Evolutionary conservation across 2,113 vertebrate species (phyloP).

Genomic region (Ictalurus furcatus): DNA sequence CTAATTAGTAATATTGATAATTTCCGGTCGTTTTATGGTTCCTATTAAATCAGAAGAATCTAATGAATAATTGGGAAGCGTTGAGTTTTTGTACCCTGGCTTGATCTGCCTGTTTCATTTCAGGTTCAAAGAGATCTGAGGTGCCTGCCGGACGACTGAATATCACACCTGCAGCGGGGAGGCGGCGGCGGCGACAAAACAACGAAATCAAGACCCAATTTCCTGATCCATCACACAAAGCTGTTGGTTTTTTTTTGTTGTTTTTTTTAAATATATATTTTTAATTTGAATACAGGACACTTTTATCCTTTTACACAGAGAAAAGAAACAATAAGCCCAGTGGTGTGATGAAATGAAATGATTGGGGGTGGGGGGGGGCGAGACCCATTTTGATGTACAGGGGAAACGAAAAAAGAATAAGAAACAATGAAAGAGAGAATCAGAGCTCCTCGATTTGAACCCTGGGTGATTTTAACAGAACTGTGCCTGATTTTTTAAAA

Average conservation of each 20-base stretch:
- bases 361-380: not conserved
- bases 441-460: slow-evolving; percentile 40
- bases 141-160: not conserved
- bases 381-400: not conserved
- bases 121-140: slow-evolving; percentile 76
- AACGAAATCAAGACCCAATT: slow-evolving; percentile 48
- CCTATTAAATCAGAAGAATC: slow-evolving; percentile 16
- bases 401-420: not conserved
- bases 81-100: slow-evolving; percentile 35
- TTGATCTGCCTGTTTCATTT: slow-evolving; percentile 52
- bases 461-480: slow-evolving; percentile 52
- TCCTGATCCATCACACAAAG: slow-evolving; percentile 21
- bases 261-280: slow-evolving; percentile 31
- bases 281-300: slow-evolving; percentile 44
- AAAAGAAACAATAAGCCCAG: slow-evolving; percentile 28
- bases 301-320: slow-evolving; percentile 46
- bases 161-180: slow-evolving; percentile 38
- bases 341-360: slow-evolving; percentile 7
- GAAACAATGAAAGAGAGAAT: not conserved
- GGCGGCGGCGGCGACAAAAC: slow-evolving; percentile 10
- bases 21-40: not conserved
- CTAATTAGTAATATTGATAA: not conserved
- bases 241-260: not conserved
- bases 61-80: slow-evolving; percentile 29
- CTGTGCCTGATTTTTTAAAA: slow-evolving; percentile 42